Evolutionary conservation across 1,140 invertebrate genomes (phyloP).

Genomic region (Parapsyche elsis): DNA sequence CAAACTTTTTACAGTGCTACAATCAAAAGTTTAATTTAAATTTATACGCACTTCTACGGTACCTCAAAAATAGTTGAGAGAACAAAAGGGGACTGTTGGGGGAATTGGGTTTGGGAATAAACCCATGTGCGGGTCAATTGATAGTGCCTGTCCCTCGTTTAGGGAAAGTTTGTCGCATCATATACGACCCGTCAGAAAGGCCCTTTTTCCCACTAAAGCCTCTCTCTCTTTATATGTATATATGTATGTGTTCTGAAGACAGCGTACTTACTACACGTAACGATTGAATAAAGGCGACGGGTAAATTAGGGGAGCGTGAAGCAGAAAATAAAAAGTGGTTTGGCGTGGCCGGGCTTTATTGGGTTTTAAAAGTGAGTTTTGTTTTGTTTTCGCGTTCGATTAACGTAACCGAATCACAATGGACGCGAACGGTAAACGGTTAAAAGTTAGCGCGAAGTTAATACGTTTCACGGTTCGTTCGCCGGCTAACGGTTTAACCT

Average conservation of each 20-base stretch:
- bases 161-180: slow-evolving; percentile 19
- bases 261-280: not conserved
- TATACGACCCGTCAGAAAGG: slow-evolving; percentile 3
- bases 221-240: not conserved
- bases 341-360: not conserved
- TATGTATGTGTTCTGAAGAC: not conserved
- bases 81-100: not conserved
- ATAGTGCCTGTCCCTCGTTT: slow-evolving; percentile 31
- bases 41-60: too few species aligned
- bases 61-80: not conserved
- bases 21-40: too few species aligned
- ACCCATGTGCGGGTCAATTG: slow-evolving; percentile 33
- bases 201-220: not conserved
- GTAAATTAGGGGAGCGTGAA: slow-evolving; percentile 11
- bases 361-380: slow-evolving; percentile 7
- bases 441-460: not conserved
- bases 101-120: slow-evolving; percentile 11
- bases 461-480: not conserved
- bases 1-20: too few species aligned
- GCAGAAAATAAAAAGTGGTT: not conserved
- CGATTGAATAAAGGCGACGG: not conserved
- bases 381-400: not conserved
- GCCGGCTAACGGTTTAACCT: not conserved
- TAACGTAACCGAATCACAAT: not conserved
- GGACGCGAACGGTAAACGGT: not conserved